Base-by-base conservation (phyloP, 1,140 invertebrate species). In the Zeugodacus cucurbitae region DNA sequence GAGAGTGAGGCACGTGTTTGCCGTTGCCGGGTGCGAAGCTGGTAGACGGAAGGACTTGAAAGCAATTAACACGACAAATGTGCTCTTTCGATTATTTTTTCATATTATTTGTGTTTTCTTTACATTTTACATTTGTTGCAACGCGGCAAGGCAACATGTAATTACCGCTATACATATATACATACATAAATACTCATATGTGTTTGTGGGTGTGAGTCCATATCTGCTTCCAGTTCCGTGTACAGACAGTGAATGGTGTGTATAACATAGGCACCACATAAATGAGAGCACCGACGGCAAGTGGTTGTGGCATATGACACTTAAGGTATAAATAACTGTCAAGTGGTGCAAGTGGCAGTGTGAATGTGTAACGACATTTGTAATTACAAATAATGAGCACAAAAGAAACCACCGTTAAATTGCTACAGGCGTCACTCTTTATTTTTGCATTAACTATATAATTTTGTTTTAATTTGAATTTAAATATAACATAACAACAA, bases 11-110 rank as follows among this genome's bases (percentile, higher is more conserved):
- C 22, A n/a, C 74, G 34, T 82, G 48, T n/a, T n/a, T 54, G 48
- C 1, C 14, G 48, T 20, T 54, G 3, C 48, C 17, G n/a, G 7
- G 74, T n/a, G 74, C 22, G 41, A 48, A 82, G 34, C 4, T 41
- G 44, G 3, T 2, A 82, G 20, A 20, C 74, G 48, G n/a, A 20
- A 82, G 34, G 41, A 82, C 74, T 82, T 17, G n/a, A 82, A 82
- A 82, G 74, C 41, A 82, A 82, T 82, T 82, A 82, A 82, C 74
- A 29, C 74, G n/a, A 82, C 74, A 82, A 82, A 82, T 48, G 74
- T 29, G 74, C 41, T 48, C 48, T 44, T 82, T 48, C 74, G 74
- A 22, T 82, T 82, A 26, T 82, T 82, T n/a, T 82, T 48, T 82
- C 41, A 26, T 20, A 41, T 48, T 48, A 82, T 48, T 82, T 82